Evolutionary conservation across 1,140 invertebrate species (phyloP), one percentile per base, ranked within the genome.

Genomic region (Ceratina australensis): DNA sequence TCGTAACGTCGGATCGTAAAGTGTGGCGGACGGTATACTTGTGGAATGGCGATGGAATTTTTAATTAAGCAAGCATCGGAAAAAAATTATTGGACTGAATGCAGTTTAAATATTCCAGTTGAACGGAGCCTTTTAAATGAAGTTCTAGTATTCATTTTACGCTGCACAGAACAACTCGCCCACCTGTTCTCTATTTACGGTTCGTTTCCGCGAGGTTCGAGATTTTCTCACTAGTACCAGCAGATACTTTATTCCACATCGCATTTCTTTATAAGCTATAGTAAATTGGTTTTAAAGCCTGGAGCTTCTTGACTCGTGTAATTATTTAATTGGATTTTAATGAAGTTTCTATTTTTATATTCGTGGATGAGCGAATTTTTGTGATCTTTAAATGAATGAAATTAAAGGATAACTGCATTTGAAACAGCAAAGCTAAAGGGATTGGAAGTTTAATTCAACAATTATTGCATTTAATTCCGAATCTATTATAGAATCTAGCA

Each of bases 91-190:
- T 33, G 18, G 60, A 7, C 18, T 42, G 60, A 33, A 47, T 20
- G 61, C 28, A 50, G 47, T 65, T 65, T 65, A 65, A 65, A 65
- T 65, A 65, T 65, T n/a, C 18, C 13, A 2, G 8, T 15, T 16
- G 42, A 65, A 24, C 18, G 47, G 16, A 28, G 33, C 18, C 47
- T 1, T 22, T 50, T 5, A 22, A 65, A 50, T 3, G 16, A n/a
- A n/a, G 4, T 18, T 10, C 28, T n/a, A 56, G 18, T 24, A 33
- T 56, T 42, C 49, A 52, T 26, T 67, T 54, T 33, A 20, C 24
- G 2, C 22, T 52, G 49, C 10, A 12, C 15, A 0, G 47, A 50
- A 3, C 13, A 16, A 50, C 47, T 18, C 33, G n/a, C 28, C 28
- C 5, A 2, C 13, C 13, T 15, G 1, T 52, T 52, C 15, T 66